These are phyloP conservation scores for Patella ulyssiponensis DNA, from an alignment of 2,888 invertebrate species.

Conservation along the genomic window DNA sequence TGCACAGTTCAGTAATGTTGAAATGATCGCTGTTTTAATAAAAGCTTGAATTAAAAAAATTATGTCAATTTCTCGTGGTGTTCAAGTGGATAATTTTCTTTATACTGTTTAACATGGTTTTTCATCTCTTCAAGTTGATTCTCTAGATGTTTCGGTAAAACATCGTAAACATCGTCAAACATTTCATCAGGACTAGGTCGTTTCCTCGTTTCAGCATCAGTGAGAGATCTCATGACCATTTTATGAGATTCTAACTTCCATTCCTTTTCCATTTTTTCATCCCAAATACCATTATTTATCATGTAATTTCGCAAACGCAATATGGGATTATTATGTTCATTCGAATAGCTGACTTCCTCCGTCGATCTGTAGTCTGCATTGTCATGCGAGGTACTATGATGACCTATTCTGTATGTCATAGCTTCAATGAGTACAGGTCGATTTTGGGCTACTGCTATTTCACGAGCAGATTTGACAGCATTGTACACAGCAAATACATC, in stretches of 20 bases:
- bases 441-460: slow-evolving; percentile 81
- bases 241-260: slow-evolving; percentile 81
- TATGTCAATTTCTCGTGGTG: slow-evolving; percentile 56
- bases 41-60: too few species aligned
- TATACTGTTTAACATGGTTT: slow-evolving; percentile 85
- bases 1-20: too few species aligned
- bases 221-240: slow-evolving; percentile 83
- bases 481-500: slow-evolving; percentile 95
- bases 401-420: slow-evolving; percentile 96
- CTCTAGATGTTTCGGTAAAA: slow-evolving; percentile 85
- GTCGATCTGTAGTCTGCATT: slow-evolving; percentile 89
- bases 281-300: slow-evolving; percentile 85
- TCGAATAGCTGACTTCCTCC: slow-evolving; percentile 79
- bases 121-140: slow-evolving; percentile 89
- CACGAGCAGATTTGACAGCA: slow-evolving; percentile 84
- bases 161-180: slow-evolving; percentile 92
- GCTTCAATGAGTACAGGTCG: slow-evolving; percentile 96
- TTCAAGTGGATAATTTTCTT: slow-evolving; percentile 88
- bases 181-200: slow-evolving; percentile 91
- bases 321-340: slow-evolving; percentile 86
- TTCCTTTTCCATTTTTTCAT: slow-evolving; percentile 81
- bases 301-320: slow-evolving; percentile 86
- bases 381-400: slow-evolving; percentile 99
- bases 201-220: slow-evolving; percentile 86
- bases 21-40: too few species aligned